Conservation (phyloP, 2,888 invertebrate genomes). For the Tuta absoluta region DNA sequence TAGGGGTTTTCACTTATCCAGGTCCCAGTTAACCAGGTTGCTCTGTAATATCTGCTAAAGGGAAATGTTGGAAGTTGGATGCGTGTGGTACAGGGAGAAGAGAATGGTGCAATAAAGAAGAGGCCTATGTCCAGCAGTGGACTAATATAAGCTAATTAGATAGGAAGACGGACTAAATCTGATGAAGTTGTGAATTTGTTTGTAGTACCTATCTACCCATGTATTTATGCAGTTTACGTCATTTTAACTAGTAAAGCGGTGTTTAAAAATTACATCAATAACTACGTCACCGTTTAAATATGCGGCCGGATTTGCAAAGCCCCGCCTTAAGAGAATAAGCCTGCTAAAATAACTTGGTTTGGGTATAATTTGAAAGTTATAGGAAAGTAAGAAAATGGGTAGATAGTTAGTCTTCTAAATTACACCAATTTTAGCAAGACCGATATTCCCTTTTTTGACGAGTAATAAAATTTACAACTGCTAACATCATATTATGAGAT, state of each 20-base stretch:
- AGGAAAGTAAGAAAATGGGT: neutral
- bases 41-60: too few species aligned
- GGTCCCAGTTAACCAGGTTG: too few species aligned
- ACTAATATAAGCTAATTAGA: too few species aligned
- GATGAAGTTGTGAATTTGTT: too few species aligned
- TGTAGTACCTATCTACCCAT: too few species aligned
- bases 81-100: too few species aligned
- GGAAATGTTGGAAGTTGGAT: too few species aligned
- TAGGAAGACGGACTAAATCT: too few species aligned
- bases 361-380: neutral
- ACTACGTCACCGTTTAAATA: neutral
- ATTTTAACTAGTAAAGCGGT: neutral
- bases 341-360: neutral
- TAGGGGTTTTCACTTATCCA: too few species aligned
- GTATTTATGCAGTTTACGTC: neutral
- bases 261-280: constrained; percentile 3
- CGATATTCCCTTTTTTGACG: neutral
- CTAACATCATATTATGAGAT: too few species aligned
- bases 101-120: too few species aligned
- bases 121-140: too few species aligned
- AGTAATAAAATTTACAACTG: neutral
- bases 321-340: neutral
- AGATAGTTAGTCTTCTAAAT: neutral
- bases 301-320: constrained; percentile 2
- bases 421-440: neutral